Evolutionary conservation across 1,140 invertebrate genomes (phyloP), one percentile per base, ranked within the genome.

Genomic region (Diorhabda sublineata): DNA sequence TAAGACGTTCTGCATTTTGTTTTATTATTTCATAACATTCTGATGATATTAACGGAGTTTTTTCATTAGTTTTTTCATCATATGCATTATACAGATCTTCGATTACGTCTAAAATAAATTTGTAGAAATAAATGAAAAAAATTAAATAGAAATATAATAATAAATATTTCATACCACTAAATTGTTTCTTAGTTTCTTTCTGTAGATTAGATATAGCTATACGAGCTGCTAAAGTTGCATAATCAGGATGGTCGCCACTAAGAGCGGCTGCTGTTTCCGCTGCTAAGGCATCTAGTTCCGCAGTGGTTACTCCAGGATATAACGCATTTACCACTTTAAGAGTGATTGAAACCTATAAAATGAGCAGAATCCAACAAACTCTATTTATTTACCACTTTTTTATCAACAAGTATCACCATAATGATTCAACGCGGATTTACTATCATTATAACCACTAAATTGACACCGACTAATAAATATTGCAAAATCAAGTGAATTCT

Each of bases 191-290:
- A 0, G 93, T 96, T 85, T 99, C 95, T 80, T 99, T 99, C 77
- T 99, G 97, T 58, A 99, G 84, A 85, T 99, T 99, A 5, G 96
- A 98, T 3, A 99, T 89, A 60, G 95, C 97, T 79, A 99, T 94
- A 73, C 98, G 87, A 41, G 96, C 97, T 68, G 97, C 97, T 58
- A 99, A 85, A 69, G 94, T 87, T 5, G 96, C 96, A 87, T 98
- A 99, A 84, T 99, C 97, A 0, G 96, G 94, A 85, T 99, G 97
- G 78, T 93, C 90, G 3, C 93, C 97, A 0, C 96, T 98, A 91
- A 98, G 94, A 41, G 92, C 95, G 41, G 97, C 97, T 58, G 95
- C 93, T 69, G 92, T 98, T 85, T 99, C 97, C 2, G 97, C 97
- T 65, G 97, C 96, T 67, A 99, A 84, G 82, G 98, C 98, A 83